These are phyloP conservation scores for Percina caprodes DNA, from an alignment of 2,113 vertebrate species.

Conservation along the genomic window DNA sequence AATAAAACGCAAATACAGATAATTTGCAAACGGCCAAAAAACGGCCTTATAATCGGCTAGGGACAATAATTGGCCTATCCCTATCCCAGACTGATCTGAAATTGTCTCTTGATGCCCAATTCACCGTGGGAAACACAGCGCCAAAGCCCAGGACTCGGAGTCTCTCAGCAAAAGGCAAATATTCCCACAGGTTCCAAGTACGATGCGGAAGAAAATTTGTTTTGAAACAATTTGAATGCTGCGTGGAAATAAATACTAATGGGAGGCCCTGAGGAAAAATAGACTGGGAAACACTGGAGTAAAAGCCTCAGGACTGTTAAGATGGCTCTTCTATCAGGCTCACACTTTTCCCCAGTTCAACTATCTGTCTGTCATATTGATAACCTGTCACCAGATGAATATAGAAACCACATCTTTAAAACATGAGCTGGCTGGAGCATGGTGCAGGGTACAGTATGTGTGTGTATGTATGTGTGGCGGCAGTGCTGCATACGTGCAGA, in stretches of 20 bases:
- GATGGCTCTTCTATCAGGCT: slow-evolving; percentile 49
- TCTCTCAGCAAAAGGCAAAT: slow-evolving; percentile 53
- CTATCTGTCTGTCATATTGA: slow-evolving; percentile 70
- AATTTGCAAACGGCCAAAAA: too few species aligned
- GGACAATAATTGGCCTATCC: too few species aligned
- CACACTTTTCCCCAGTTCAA: slow-evolving; percentile 62
- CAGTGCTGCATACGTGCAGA: slow-evolving; percentile 4
- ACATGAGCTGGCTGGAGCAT: slow-evolving; percentile 65
- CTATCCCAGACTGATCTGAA: slow-evolving; percentile 38
- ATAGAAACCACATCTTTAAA: slow-evolving; percentile 75
- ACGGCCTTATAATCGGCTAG: too few species aligned
- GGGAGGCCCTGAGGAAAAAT: slow-evolving; percentile 36
- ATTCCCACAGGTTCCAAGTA: slow-evolving; percentile 44
- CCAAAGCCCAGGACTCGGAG: slow-evolving; percentile 15
- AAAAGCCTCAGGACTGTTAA: slow-evolving; percentile 44
- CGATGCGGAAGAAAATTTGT: slow-evolving; percentile 30
- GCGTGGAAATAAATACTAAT: slow-evolving; percentile 57
- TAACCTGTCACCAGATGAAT: slow-evolving; percentile 69
- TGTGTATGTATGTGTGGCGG: slow-evolving; percentile 18
- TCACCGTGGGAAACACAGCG: slow-evolving; percentile 33
- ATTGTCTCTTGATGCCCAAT: slow-evolving; percentile 54
- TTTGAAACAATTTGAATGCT: slow-evolving; percentile 48
- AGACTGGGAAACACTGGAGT: slow-evolving; percentile 22
- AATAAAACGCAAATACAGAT: too few species aligned
- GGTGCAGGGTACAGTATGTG: slow-evolving; percentile 31